Evolutionary conservation across 2,797 vertebrate genomes (phyloP).

Genomic region (Picus viridis): DNA sequence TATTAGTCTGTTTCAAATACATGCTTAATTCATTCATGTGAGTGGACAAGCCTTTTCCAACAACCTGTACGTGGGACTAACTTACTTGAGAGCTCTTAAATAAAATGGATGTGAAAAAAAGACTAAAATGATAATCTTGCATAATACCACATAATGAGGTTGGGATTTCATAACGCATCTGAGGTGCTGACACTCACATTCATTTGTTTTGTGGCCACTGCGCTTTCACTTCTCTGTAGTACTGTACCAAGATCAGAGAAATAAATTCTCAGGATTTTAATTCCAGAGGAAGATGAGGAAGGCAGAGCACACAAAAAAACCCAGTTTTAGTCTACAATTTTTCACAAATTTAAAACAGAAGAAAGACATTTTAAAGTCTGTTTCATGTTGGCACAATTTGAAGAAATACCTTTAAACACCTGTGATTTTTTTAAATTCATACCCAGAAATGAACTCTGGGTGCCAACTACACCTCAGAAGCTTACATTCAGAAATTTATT

Average conservation of each 20-base stretch:
- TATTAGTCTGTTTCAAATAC: not conserved
- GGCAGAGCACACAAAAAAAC: not conserved
- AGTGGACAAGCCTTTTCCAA: not conserved
- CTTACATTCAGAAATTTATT: not conserved
- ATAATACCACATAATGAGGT: not conserved
- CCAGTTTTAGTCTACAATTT: not conserved
- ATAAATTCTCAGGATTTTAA: slow-evolving; percentile 1
- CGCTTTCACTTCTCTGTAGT: slow-evolving; percentile 7
- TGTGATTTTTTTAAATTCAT: not conserved
- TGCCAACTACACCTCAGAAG: not conserved
- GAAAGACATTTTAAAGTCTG: not conserved
- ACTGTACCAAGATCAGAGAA: not conserved
- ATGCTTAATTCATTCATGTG: not conserved
- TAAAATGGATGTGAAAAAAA: not conserved
- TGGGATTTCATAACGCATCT: not conserved
- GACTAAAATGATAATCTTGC: not conserved
- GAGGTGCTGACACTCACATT: not conserved
- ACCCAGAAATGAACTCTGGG: not conserved
- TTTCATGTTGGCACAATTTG: not conserved
- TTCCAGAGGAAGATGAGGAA: not conserved
- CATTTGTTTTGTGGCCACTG: not conserved
- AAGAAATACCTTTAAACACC: not conserved
- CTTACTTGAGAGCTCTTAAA: not conserved
- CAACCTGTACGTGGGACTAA: not conserved
- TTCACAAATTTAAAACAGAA: not conserved